These are phyloP conservation scores for Boulengerochromis microlepis DNA, from an alignment of 2,113 vertebrate species.

Conservation along the genomic window DNA sequence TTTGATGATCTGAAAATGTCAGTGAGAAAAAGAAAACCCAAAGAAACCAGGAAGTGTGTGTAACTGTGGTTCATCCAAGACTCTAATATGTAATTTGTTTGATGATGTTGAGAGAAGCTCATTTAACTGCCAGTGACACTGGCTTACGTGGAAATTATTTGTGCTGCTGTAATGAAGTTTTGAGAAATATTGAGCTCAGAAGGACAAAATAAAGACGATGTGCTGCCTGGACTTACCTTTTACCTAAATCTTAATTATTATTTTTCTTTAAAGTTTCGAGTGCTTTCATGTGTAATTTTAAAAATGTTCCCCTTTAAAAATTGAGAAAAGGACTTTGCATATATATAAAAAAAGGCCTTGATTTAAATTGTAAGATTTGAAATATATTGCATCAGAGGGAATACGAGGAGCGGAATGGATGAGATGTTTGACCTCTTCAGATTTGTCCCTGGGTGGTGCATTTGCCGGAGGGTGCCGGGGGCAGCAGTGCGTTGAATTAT, in stretches of 20 bases:
- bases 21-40: not conserved
- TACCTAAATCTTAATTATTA: not conserved
- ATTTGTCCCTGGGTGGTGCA: constrained; percentile 63
- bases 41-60: not conserved
- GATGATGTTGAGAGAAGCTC: not conserved
- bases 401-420: constrained; percentile 52
- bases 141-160: not conserved
- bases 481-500: constrained; percentile 65
- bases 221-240: not conserved
- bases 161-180: not conserved
- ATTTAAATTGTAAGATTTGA: constrained; percentile 56
- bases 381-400: constrained; percentile 59
- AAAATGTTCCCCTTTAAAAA: not conserved
- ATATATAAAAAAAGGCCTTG: constrained; percentile 46
- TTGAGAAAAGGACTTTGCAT: not conserved
- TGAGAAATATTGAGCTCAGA: not conserved
- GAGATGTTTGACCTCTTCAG: constrained; percentile 70
- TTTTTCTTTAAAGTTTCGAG: not conserved
- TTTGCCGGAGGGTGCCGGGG: constrained; percentile 60
- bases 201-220: not conserved
- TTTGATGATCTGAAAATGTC: not conserved
- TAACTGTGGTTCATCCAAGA: not conserved
- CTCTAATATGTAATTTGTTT: not conserved
- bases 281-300: not conserved
- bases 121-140: not conserved